Percentiles rank a stretch among this genome's conserved stretches.
Conservation (phyloP, 2,113 vertebrate species). For the Cromileptes altivelis region DNA sequence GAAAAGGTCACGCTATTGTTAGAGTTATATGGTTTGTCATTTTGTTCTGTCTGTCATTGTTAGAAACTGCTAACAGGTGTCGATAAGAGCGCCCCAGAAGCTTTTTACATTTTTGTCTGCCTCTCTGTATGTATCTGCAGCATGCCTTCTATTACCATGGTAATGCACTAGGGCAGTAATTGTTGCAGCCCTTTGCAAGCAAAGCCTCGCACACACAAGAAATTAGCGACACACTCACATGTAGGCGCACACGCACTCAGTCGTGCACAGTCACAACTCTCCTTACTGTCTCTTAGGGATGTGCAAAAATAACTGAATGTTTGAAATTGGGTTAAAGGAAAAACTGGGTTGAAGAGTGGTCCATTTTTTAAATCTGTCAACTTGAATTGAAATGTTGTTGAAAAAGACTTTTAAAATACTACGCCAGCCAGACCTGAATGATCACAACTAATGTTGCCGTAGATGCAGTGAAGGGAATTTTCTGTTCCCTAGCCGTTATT, state of each 20-base stretch:
- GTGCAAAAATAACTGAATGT: constrained; percentile 77
- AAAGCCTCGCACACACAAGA: constrained; percentile 52
- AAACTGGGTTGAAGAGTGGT: constrained; percentile 74
- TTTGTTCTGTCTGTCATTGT: constrained; percentile 44
- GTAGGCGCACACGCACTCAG: constrained; percentile 30
- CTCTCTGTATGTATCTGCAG: constrained; percentile 34
- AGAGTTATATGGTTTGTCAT: constrained; percentile 26
- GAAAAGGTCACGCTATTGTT: constrained; percentile 26
- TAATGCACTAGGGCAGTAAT: constrained; percentile 67
- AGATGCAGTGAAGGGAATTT: constrained; percentile 41
- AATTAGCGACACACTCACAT: constrained; percentile 58
- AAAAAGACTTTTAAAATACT: constrained; percentile 47
- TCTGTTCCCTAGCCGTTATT: constrained; percentile 17
- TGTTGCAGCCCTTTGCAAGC: constrained; percentile 53
- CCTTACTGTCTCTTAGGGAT: constrained; percentile 67
- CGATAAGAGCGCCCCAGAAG: constrained; percentile 44
- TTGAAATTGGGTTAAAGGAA: constrained; percentile 76
- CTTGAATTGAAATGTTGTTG: constrained; percentile 51
- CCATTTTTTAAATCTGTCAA: constrained; percentile 67
- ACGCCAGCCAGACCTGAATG: constrained; percentile 36
- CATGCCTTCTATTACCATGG: constrained; percentile 55
- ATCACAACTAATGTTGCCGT: constrained; percentile 62
- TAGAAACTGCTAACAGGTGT: constrained; percentile 61
- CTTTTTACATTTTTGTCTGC: constrained; percentile 53
- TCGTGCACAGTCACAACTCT: constrained; percentile 47